A percentile compares a stretch with the other conserved stretches of the same genome.
Evolutionary conservation across 2,888 invertebrate species (phyloP).

Genomic region (Hypolimnas misippus): DNA sequence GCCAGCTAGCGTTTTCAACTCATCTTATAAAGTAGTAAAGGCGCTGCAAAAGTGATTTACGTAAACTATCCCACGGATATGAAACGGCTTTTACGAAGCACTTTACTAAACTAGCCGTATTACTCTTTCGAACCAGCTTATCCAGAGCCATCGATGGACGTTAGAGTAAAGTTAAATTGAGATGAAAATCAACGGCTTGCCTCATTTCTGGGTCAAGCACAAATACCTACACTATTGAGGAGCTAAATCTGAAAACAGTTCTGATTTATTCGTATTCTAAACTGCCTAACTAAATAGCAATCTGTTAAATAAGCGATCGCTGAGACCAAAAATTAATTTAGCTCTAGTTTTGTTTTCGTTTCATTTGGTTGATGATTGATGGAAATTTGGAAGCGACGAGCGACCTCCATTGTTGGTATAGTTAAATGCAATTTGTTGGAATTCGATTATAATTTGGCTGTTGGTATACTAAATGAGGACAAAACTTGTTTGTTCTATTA

Average conservation of each 20-base stretch:
- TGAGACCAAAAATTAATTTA: slow-evolving; percentile 11
- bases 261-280: slow-evolving; percentile 26
- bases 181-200: slow-evolving; percentile 71
- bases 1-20: slow-evolving; percentile 7
- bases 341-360: slow-evolving; percentile 23
- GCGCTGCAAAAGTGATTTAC: slow-evolving; percentile 30
- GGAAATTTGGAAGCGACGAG: slow-evolving; percentile 15
- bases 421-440: not conserved
- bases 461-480: not conserved
- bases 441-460: slow-evolving; percentile 1
- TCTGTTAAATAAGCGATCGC: slow-evolving; percentile 22
- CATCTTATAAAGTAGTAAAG: slow-evolving; percentile 14
- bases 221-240: slow-evolving; percentile 68
- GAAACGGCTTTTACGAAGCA: slow-evolving; percentile 37
- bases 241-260: slow-evolving; percentile 52
- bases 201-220: slow-evolving; percentile 58
- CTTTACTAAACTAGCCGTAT: slow-evolving; percentile 51
- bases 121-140: slow-evolving; percentile 52
- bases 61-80: slow-evolving; percentile 31
- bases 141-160: slow-evolving; percentile 53
- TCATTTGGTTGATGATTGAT: slow-evolving; percentile 18
- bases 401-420: slow-evolving; percentile 14
- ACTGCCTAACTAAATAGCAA: slow-evolving; percentile 24
- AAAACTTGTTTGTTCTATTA: not conserved
- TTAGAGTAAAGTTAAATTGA: slow-evolving; percentile 68